Evolutionary conservation across 2,113 vertebrate genomes (phyloP), one percentile per base, ranked within the genome.

Genomic region (Megaptera novaeangliae): DNA sequence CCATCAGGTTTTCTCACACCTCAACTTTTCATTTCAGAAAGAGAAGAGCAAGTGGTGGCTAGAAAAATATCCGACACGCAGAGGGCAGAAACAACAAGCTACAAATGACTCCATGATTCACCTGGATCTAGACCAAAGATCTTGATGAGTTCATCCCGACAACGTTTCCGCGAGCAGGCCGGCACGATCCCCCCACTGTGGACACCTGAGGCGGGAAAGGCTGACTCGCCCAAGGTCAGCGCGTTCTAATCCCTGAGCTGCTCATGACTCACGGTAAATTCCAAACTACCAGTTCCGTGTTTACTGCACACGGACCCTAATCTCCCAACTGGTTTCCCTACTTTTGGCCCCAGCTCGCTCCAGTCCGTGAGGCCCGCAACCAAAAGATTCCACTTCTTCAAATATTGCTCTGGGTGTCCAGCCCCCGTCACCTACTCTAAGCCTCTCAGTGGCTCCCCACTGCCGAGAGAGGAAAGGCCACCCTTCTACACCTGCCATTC

Each of bases 11-110:
- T 90, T 87, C 90, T 75, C 83, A 49, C 57, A 80, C 72, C 59
- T 89, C n/a, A 61, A 55, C 88, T 92, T 66, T 75, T 89, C 55
- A 49, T 72, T 68, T 88, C 93, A 87, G 93, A 74, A 85, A 93
- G 83, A 85, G 88, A 78, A 88, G 90, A 74, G 34, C 5, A 4
- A 71, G 25, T 8, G 15, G 31, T 63, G 27, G 39, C 49, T 80
- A 72, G 68, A 93, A 94, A 93, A 74, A 21, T 29, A 74, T 27
- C 57, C 57, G 61, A 63, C 59, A 52, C 25, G 77, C 25, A 66
- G 20, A 85, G 46, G 17, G 7, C 2, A 64, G 49, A 63, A 41
- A 84, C 14, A 41, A 91, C 27, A 18, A 57, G 77, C 71, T 81
- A 25, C 91, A 93, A 86, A 59, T 9, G 57, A 92, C 74, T 41